Evolutionary conservation across 2,113 vertebrate genomes (phyloP).

Genomic region (Charina bottae): DNA sequence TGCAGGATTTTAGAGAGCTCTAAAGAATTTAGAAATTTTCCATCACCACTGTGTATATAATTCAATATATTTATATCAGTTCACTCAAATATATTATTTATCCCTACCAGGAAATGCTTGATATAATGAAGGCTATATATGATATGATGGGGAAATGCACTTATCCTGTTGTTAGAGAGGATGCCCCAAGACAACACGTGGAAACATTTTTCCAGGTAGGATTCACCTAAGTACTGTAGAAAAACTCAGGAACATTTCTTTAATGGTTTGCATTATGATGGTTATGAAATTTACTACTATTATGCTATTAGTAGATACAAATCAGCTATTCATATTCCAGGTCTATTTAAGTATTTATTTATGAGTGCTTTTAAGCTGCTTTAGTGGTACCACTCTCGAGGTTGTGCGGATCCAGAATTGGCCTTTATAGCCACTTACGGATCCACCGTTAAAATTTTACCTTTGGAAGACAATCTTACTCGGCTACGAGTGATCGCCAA

Average conservation of each 20-base stretch:
- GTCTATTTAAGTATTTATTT: neutral
- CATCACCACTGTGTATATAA: neutral
- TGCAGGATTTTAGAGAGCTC: neutral
- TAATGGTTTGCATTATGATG: neutral
- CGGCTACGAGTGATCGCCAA: too few species aligned
- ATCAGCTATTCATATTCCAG: too few species aligned
- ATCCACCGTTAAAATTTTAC: too few species aligned
- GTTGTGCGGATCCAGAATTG: too few species aligned
- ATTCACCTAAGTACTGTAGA: neutral
- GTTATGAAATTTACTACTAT: neutral
- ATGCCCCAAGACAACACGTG: conserved; percentile 92
- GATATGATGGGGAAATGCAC: conserved; percentile 99
- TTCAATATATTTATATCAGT: neutral
- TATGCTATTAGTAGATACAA: too few species aligned
- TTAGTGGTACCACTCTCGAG: neutral
- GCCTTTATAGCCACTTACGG: too few species aligned
- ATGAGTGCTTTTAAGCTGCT: neutral
- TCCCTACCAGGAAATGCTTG: conserved; percentile 91
- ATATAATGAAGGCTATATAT: conserved; percentile 99
- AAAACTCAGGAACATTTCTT: neutral
- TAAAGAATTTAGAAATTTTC: neutral
- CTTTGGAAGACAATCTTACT: too few species aligned
- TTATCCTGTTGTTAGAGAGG: conserved; percentile 93
- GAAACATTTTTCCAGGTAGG: conserved; percentile 96
- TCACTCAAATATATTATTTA: neutral